Evolutionary conservation across 2,888 invertebrate species (phyloP), one percentile per base, ranked within the genome.

Genomic region (Crematogaster levior): DNA sequence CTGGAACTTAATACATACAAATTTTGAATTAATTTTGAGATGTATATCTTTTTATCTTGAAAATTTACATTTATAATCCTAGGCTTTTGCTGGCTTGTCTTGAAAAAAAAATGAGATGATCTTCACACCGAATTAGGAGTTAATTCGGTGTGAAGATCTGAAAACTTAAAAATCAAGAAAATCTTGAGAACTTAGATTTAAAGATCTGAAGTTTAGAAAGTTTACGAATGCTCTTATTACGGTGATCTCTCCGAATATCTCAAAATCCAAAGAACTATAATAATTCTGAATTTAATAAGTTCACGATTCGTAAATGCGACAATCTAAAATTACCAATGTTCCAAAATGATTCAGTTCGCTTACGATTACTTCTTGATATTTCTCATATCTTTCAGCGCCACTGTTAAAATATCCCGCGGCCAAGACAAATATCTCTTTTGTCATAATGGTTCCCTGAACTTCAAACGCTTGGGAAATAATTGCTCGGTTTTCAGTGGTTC

Each of bases 401-500:
- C 30, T 77, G 66, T 75, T 75, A 79, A 68, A 79, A 79, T 56
- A 68, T 68, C 77, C 30, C 77, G 56, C 66, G 68, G 68, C 68
- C 68, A 79, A 58, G 43, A 68, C 43, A 68, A 79, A 79, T 79
- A 79, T 79, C 77, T 58, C 77, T 79, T 79, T 79, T 56, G 68
- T 68, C 56, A 56, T 79, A 79, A 79, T 79, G 43, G 43, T 34
- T 68, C 77, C 56, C 68, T 18, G 77, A 66, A 66, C 68, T 51
- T 66, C 66, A 30, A 65, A 40, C 75, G 66, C 43, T 77, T 30
- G 68, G 43, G 56, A 79, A 79, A 79, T 79, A 68, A 79, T 79
- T 79, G 77, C 68, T 43, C 56, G 30, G 56, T 68, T 77, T 34
- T 61, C 75, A 77, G 21, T 66, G 66, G 66, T 46, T 68, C 24